Conservation (phyloP, 92 coral and sea anemone genomes). For the Actinernus sp. region DNA sequence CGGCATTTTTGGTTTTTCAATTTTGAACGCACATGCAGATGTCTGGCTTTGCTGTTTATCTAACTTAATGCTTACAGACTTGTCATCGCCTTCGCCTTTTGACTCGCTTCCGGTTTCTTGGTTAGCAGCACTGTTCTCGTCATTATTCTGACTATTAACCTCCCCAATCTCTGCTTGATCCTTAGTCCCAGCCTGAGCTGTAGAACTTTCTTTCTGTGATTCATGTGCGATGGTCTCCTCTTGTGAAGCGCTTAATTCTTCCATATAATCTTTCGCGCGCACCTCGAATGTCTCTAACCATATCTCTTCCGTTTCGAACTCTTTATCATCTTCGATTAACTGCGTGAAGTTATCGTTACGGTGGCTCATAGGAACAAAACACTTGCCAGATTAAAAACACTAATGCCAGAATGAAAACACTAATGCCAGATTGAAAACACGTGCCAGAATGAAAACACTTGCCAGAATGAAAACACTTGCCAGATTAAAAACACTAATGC, state of each 20-base stretch:
- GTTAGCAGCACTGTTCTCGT: background rate
- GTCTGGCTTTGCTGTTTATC: slow-evolving; percentile 22
- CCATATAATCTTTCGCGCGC: slow-evolving; percentile 2
- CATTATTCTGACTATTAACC: background rate
- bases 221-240: background rate
- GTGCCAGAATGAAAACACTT: no score
- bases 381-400: no score
- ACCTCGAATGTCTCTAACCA: slow-evolving; percentile 30
- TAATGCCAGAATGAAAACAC: no score
- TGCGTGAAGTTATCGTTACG: no score
- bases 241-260: background rate
- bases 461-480: no score
- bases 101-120: background rate
- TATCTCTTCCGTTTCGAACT: slow-evolving; percentile 17
- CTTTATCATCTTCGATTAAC: no score
- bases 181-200: background rate
- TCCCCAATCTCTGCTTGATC: background rate
- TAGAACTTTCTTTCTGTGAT: background rate
- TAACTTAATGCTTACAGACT: slow-evolving; percentile 2
- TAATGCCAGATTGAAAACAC: no score
- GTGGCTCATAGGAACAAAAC: no score
- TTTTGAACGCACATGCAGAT: no score
- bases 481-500: no score
- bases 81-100: background rate
- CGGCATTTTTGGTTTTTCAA: no score